Base-by-base conservation (phyloP, 2,888 invertebrate genomes). In the Pachliopta kotzebuea region DNA sequence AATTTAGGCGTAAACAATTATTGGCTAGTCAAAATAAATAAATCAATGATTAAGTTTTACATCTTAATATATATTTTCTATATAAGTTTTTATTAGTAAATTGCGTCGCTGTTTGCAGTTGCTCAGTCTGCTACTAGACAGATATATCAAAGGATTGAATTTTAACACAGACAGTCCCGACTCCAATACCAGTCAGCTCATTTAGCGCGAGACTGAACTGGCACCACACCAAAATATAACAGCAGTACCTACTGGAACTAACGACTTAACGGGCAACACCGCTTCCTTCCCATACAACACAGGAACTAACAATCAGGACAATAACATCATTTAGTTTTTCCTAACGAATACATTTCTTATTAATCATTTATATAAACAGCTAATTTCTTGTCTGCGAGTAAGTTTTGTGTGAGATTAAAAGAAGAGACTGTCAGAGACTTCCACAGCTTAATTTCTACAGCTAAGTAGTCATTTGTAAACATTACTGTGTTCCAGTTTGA, bases 191-290 rank as follows among this genome's bases (percentile, higher is more conserved):
- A 29, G 52, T 31, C 52, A 9, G 21, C 31, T 9, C 52, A 52
- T 62, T 56, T 56, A 56, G 54, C 26, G 7, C 26, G n/a, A 18
- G 31, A n/a, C 8, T n/a, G 50, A 45, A 55, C 52, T 62, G 62
- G 62, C 57, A 57, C 37, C n/a, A 42, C 26, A 37, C 62, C 62
- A 62, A 62, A 31, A 52, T 42, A 57, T 31, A 52, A n/a, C 21
- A 53, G 42, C 20, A 31, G 42, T 53, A 52, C 62, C 49, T 31
- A 52, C 50, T 52, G 26, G 56, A 52, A 62, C 56, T 50, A 57
- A 52, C 56, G 56, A 52, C 62, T 57, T 18, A 29, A 29, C 49
- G 29, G 23, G 14, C 37, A 62, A 56, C 62, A 21, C n/a, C 21
- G n/a, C 26, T 37, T 37, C 37, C 37, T 37, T 14, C 11, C 18